Percentiles rank a stretch among this genome's conserved stretches.
Evolutionary conservation across 2,888 invertebrate species (phyloP).

Genomic region (Linnaemya tessellans): DNA sequence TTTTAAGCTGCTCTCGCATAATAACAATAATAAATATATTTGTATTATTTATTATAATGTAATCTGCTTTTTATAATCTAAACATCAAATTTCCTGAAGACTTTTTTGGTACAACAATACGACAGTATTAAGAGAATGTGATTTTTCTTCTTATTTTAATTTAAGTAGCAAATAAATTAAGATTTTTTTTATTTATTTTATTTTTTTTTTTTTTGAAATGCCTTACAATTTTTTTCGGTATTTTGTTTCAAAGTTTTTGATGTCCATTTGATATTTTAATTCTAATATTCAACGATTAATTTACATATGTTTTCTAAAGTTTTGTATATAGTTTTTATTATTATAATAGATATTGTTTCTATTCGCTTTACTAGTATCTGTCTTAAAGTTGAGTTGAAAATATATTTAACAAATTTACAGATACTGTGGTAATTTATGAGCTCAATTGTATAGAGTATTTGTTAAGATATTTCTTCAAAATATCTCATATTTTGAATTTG

Average conservation of each 20-base stretch:
- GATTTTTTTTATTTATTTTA: conserved; percentile 52
- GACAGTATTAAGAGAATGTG: conserved; percentile 38
- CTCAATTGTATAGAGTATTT: conserved; percentile 61
- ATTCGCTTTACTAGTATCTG: background rate
- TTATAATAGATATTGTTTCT: conserved; percentile 2
- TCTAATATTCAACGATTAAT: conserved; percentile 42
- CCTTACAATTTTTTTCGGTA: conserved; percentile 32
- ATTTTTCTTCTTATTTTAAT: conserved; percentile 47
- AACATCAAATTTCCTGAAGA: conserved; percentile 45
- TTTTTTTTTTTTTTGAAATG: too few relatives aligned
- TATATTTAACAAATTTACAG: conserved; percentile 72
- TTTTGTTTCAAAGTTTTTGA: conserved; percentile 50
- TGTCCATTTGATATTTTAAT: conserved; percentile 67
- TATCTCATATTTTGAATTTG: background rate
- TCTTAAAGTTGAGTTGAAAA: background rate
- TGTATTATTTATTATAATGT: conserved; percentile 60
- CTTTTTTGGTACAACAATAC: background rate
- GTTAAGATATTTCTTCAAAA: conserved; percentile 14
- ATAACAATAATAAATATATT: conserved; percentile 23
- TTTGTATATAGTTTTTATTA: conserved; percentile 6
- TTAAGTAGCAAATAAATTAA: conserved; percentile 72
- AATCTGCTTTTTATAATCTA: conserved; percentile 64
- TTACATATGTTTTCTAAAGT: conserved; percentile 52
- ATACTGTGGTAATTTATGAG: conserved; percentile 72
- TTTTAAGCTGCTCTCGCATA: conserved; percentile 14